Base-by-base conservation (phyloP, 2,113 vertebrate species). In the Chamaea fasciata region DNA sequence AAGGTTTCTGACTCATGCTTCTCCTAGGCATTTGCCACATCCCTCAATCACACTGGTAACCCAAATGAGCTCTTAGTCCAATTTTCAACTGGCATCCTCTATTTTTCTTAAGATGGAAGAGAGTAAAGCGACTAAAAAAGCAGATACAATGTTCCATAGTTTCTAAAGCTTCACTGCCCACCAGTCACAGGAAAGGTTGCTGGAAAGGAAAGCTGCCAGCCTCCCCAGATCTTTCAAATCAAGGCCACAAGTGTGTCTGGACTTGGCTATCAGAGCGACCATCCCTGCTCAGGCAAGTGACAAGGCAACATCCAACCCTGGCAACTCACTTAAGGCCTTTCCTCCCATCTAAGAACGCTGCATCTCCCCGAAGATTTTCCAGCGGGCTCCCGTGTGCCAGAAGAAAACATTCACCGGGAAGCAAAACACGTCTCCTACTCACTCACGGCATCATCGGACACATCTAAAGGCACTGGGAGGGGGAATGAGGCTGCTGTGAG, bases 361-460 rank as follows among this genome's bases (percentile, higher is more conserved):
- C n/a, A 46, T 8, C 56, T 65, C n/a, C 20, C 60, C 0, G 0
- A 56, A 20, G 19, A 53, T 56, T 77, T 59, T 74, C 30, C 68
- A 80, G 37, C 10, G 13, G 39, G 21, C 22, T 49, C 28, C 14
- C 2, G 7, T 2, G 10, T 33, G 60, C 37, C 21, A 41, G 26
- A 0, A 37, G 17, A 79, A 88, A 65, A 91, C 27, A 47, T 13
- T 24, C 27, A 44, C 50, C 41, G 73, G 55, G 28, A 47, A 69
- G 8, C 11, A 60, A 76, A 91, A 50, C 2, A 6, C 0, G 0
- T 12, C 35, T 33, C n/a, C 37, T 35, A 35, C 53, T 26, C 6
- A 0, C 28, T 24, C 24, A 3, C 39, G 35, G 35, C 19, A 69
- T 14, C 9, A 1, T 1, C 16, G 26, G n/a, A 68, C 20, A 70